These are phyloP conservation scores for Acrocephalus scirpaceus DNA, from an alignment of 2,797 vertebrate genomes.

Conservation along the genomic window DNA sequence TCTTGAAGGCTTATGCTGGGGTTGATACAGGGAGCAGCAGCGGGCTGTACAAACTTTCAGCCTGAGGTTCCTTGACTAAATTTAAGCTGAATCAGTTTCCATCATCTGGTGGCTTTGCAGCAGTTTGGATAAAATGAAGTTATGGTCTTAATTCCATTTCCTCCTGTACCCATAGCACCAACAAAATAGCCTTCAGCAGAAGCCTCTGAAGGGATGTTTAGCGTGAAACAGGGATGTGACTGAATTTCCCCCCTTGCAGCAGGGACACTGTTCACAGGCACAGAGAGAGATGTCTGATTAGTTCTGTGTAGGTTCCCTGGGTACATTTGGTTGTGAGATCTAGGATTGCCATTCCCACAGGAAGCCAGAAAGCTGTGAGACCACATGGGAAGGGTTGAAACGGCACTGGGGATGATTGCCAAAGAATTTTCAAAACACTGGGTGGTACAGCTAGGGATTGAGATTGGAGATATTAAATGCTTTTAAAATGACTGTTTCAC, in stretches of 20 bases:
- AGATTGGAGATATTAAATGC: not conserved
- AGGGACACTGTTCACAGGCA: not conserved
- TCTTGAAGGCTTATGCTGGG: not conserved
- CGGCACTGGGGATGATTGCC: not conserved
- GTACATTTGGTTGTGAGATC: not conserved
- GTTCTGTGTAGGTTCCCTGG: not conserved
- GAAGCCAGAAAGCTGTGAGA: not conserved
- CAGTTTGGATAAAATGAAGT: not conserved
- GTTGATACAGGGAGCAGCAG: not conserved
- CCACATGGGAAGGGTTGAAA: not conserved
- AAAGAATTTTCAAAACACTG: not conserved
- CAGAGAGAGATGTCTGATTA: not conserved
- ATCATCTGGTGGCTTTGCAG: not conserved
- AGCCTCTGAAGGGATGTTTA: not conserved
- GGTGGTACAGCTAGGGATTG: not conserved
- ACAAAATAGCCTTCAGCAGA: not conserved
- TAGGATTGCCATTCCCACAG: not conserved
- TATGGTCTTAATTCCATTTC: not conserved
- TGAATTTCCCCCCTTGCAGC: not conserved
- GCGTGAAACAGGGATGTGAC: not conserved
- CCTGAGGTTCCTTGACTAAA: not conserved
- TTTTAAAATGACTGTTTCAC: not conserved
- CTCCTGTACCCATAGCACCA: not conserved
- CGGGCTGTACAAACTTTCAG: not conserved
- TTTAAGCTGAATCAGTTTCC: not conserved